Evolutionary conservation across 2,113 vertebrate genomes (phyloP).

Genomic region (Tyto alba): DNA sequence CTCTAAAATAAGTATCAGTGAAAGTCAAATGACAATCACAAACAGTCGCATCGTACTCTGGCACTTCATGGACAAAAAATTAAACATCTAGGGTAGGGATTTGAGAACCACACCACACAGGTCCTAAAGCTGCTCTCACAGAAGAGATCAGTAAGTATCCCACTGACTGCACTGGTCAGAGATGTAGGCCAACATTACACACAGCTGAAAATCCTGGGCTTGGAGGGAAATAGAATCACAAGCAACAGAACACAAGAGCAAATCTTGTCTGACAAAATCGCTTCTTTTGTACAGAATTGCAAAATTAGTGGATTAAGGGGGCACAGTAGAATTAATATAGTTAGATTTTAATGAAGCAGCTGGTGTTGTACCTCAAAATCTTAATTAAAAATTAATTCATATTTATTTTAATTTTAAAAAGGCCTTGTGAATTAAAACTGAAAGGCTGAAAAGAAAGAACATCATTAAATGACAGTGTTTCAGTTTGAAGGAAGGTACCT

Average conservation of each 20-base stretch:
- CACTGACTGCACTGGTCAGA: background rate
- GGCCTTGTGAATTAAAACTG: background rate
- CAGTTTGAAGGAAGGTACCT: background rate
- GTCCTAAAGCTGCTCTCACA: background rate
- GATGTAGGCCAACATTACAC: background rate
- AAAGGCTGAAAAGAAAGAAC: background rate
- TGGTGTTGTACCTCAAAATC: background rate
- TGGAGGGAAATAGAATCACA: background rate
- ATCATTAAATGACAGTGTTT: background rate
- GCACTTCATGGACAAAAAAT: background rate
- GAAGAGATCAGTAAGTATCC: background rate
- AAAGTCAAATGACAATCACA: background rate
- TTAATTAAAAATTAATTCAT: background rate
- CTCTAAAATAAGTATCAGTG: background rate
- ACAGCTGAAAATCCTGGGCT: background rate
- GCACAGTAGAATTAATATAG: background rate
- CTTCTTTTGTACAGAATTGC: background rate
- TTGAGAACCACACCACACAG: background rate
- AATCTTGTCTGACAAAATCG: background rate
- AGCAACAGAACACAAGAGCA: background rate
- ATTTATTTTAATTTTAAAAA: background rate
- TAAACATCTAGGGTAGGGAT: background rate
- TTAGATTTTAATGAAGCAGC: background rate
- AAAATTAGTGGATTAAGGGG: background rate
- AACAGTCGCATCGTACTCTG: fast-evolving